A percentile compares a stretch with the other conserved stretches of the same genome.
These are phyloP conservation scores for Notiomystis cincta DNA, from an alignment of 2,113 vertebrate species.

Conservation along the genomic window DNA sequence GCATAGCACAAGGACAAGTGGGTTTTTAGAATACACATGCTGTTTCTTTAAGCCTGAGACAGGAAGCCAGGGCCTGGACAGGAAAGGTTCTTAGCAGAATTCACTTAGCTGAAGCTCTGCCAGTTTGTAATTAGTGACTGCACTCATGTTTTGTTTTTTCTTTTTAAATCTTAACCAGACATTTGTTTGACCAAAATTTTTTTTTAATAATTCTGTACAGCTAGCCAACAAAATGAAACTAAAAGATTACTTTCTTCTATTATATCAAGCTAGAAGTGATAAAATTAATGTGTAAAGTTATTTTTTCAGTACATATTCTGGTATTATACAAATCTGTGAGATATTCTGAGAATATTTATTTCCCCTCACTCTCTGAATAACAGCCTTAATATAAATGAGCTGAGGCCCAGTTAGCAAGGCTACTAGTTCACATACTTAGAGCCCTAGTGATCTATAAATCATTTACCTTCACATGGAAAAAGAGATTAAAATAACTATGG, in stretches of 20 bases:
- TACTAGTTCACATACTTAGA: background rate
- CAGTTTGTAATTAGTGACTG: background rate
- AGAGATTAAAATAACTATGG: background rate
- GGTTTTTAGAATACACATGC: background rate
- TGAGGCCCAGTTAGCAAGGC: background rate
- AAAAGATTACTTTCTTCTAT: background rate
- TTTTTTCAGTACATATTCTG: background rate
- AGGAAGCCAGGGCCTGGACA: background rate
- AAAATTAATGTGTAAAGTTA: background rate
- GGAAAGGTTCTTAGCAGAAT: background rate
- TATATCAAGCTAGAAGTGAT: background rate
- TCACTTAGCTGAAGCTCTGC: background rate
- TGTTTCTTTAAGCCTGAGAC: background rate
- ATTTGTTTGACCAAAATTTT: background rate
- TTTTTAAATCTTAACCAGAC: background rate
- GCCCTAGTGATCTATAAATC: background rate
- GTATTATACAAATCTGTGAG: background rate
- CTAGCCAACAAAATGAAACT: background rate
- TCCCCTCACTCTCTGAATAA: background rate
- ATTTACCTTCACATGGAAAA: background rate
- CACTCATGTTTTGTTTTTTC: background rate
- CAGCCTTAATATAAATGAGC: background rate
- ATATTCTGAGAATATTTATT: background rate
- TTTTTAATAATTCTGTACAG: background rate
- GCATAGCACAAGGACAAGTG: background rate